Base-by-base conservation (phyloP, 2,113 vertebrate species). In the Thalassoma bifasciatum region DNA sequence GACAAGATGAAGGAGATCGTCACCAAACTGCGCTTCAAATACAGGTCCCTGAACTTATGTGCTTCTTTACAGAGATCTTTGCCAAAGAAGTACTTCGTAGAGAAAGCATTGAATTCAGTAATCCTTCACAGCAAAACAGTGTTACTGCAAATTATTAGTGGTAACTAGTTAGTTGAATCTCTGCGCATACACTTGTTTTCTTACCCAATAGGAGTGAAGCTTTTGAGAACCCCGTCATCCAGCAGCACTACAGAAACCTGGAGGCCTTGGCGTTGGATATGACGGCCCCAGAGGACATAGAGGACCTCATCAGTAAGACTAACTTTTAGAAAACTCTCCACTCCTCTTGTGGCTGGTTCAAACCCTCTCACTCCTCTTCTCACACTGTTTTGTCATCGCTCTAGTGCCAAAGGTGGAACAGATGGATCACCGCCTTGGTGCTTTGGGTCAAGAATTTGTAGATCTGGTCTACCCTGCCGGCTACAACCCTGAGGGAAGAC, bases 211-310 rank as follows among this genome's bases (percentile, higher is more conserved):
- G 98, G 95, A 93, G 90, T 68, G 96, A 96, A 62, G 92, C 95
- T 42, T 99, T 99, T 91, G 97, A 99, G 93, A 99, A 99, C 86
- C 98, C 98, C 0, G 94, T 95, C 52, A 89, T 99, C 59, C 98
- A 99, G 89, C 94, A 97, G 83, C 95, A 99, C 75, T 99, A 93
- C 91, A 93, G 95, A 83, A 99, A 99, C 93, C 90, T 99, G 88
- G 98, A 99, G 88, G 98, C 97, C 38, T 90, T 99, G 86, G 98
- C 98, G 0, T 90, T 99, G 84, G 95, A 97, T 70, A 83, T 95
- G 94, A 1, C 86, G 81, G 95, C 95, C 75, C 96, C 97, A 5
- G 98, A 99, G 57, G 85, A 94, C 44, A 93, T 89, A 23, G 95
- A 96, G 1, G 98, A 99, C 86, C 92, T 97, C 79, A 99, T 96